These are phyloP conservation scores for Ridgeia piscesae DNA, from an alignment of 1,140 invertebrate species.

Conservation along the genomic window DNA sequence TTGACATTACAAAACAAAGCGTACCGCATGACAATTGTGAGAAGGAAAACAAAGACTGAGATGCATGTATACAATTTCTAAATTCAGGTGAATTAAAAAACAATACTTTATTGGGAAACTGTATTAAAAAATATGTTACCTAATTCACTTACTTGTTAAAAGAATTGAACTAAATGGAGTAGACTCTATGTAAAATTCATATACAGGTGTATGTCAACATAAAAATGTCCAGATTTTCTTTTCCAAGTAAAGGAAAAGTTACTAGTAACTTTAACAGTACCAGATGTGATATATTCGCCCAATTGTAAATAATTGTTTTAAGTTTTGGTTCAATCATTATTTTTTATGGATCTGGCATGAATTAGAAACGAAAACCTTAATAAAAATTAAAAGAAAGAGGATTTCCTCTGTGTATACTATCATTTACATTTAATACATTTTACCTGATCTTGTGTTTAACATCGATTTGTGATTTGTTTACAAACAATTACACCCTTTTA, in stretches of 20 bases:
- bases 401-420: too few species aligned
- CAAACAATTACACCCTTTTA: not conserved
- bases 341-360: too few species aligned
- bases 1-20: not conserved
- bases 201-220: not conserved
- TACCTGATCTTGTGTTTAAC: too few species aligned
- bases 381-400: too few species aligned
- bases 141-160: not conserved
- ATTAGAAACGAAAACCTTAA: too few species aligned
- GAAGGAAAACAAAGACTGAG: not conserved
- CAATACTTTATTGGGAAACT: not conserved
- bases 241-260: too few species aligned
- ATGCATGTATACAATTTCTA: not conserved
- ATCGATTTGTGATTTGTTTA: not conserved
- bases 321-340: too few species aligned
- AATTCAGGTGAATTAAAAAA: not conserved
- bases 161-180: not conserved
- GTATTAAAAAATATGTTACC: not conserved
- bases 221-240: too few species aligned
- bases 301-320: too few species aligned
- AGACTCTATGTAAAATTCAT: not conserved
- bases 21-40: not conserved
- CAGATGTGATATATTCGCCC: too few species aligned
- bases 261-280: too few species aligned
- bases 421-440: too few species aligned